These are phyloP conservation scores for Petrosia ficiformis DNA, from an alignment of 37 sponge, comb jelly and placozoan genomes.

Conservation along the genomic window DNA sequence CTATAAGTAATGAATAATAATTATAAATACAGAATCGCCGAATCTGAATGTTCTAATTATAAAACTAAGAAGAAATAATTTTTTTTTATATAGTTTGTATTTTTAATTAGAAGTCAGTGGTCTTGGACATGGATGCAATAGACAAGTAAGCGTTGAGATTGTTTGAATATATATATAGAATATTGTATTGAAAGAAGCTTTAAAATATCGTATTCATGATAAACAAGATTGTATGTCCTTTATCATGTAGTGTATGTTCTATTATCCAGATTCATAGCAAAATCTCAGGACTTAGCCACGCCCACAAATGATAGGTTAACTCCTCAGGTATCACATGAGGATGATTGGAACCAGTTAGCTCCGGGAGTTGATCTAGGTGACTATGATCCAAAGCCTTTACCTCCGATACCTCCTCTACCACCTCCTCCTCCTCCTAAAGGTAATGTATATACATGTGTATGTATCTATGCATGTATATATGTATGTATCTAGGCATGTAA, in stretches of 20 bases:
- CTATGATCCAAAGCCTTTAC: constrained; percentile 3
- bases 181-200: too few relatives aligned
- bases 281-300: neutral
- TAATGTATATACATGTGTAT: too few relatives aligned
- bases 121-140: neutral
- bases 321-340: neutral
- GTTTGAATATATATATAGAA: too few relatives aligned
- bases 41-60: neutral
- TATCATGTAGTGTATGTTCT: neutral
- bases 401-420: neutral
- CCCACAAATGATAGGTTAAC: too few relatives aligned
- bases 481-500: too few relatives aligned
- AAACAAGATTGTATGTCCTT: too few relatives aligned
- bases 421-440: neutral
- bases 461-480: too few relatives aligned
- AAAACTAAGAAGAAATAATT: neutral
- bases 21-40: neutral
- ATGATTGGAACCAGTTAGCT: constrained; percentile 1
- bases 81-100: neutral
- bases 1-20: neutral
- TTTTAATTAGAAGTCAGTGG: neutral
- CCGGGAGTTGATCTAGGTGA: constrained; percentile 15
- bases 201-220: too few relatives aligned
- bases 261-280: neutral
- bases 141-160: neutral